Evolutionary conservation across 2,797 vertebrate genomes (phyloP).

Genomic region (Bradypodion ventrale): DNA sequence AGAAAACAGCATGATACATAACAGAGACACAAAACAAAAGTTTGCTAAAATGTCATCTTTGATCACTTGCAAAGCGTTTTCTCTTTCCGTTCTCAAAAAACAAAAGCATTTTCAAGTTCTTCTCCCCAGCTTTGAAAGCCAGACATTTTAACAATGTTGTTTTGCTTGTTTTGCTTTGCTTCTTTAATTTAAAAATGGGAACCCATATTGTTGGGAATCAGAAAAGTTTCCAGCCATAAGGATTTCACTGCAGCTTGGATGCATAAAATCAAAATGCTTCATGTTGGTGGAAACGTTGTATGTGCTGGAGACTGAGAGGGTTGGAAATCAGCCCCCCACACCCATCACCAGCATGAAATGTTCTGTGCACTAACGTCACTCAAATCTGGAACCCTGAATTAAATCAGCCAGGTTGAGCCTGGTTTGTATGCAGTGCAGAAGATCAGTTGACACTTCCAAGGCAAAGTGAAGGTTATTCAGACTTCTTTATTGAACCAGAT

Average conservation of each 20-base stretch:
- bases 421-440: background rate
- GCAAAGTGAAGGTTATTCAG: background rate
- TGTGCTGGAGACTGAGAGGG: background rate
- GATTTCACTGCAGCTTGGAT: background rate
- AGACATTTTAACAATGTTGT: background rate
- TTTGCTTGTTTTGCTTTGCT: conserved; percentile 1
- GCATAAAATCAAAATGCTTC: background rate
- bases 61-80: background rate
- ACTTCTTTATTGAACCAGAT: too few relatives aligned
- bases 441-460: background rate
- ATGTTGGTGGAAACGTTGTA: background rate
- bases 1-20: background rate
- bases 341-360: too few relatives aligned
- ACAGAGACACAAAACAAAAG: background rate
- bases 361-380: too few relatives aligned
- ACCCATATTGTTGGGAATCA: background rate
- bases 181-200: background rate
- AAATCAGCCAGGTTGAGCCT: too few relatives aligned
- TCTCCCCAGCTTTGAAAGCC: background rate
- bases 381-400: too few relatives aligned
- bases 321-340: too few relatives aligned
- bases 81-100: background rate
- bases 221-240: background rate
- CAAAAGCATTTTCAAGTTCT: background rate
- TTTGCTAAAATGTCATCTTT: background rate